phyloP scores from a whole-genome alignment of 2,888 invertebrate genomes.

The Dicyrtoma fusca region DNA sequence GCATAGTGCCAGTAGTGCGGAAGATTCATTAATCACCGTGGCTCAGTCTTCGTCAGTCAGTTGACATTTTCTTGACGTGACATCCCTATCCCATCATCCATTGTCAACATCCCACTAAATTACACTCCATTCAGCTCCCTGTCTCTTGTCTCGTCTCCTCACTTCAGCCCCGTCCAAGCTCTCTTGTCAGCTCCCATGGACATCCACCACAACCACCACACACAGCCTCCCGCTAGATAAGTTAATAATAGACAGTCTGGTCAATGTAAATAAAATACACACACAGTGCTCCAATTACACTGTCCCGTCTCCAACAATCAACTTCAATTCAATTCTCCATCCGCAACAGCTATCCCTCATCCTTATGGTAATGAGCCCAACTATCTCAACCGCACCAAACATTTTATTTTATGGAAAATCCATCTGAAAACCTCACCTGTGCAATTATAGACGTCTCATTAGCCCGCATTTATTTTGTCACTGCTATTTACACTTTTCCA shows the following conservation, averaged over 20 bases:
- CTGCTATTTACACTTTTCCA: too few species aligned
- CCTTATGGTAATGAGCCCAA: too few species aligned
- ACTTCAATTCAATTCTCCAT: too few species aligned
- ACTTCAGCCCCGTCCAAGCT: neutral
- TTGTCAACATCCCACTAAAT: constrained; percentile 39
- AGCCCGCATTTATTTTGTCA: too few species aligned
- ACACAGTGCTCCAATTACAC: too few species aligned
- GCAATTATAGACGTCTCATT: too few species aligned
- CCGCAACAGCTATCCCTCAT: too few species aligned
- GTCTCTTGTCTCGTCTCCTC: constrained; percentile 10
- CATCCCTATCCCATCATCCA: constrained; percentile 29
- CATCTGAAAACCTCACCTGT: too few species aligned
- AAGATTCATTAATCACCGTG: constrained; percentile 50
- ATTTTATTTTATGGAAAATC: too few species aligned
- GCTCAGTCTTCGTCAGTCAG: constrained; percentile 39
- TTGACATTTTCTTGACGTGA: constrained; percentile 31
- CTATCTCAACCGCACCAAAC: too few species aligned
- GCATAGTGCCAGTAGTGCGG: neutral
- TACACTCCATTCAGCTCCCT: constrained; percentile 28
- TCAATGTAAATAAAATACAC: too few species aligned
- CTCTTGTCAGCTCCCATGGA: neutral
- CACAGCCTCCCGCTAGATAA: neutral
- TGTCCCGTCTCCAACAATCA: too few species aligned
- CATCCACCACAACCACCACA: constrained; percentile 3
- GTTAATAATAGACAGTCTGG: constrained; percentile 10